Evolutionary conservation across 2,113 vertebrate species (phyloP).

Genomic region (Mystacornis crossleyi): DNA sequence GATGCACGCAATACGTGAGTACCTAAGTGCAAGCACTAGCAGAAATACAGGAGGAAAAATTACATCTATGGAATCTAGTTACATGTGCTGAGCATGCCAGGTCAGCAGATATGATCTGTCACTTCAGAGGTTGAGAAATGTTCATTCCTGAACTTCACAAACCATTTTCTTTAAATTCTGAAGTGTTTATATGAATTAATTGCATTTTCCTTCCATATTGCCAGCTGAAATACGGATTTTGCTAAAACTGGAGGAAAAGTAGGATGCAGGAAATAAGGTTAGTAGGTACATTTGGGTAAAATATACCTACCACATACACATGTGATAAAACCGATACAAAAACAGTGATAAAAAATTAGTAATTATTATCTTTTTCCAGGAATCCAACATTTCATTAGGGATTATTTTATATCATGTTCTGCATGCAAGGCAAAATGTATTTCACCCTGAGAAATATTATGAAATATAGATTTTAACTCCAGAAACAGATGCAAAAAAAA

Average conservation of each 20-base stretch:
- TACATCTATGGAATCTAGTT: neutral
- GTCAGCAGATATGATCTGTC: neutral
- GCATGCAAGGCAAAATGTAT: neutral
- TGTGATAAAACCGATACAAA: neutral
- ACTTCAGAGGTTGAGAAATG: neutral
- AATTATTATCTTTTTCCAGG: neutral
- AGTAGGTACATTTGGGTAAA: neutral
- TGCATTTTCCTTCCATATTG: neutral
- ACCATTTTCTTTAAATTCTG: neutral
- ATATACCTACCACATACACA: neutral
- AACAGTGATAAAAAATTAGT: neutral
- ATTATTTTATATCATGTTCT: neutral
- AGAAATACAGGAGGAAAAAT: neutral
- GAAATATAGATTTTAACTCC: neutral
- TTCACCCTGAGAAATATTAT: neutral
- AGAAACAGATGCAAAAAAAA: neutral
- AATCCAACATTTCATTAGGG: neutral
- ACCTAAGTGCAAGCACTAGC: neutral
- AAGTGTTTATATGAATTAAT: neutral
- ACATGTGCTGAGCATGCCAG: neutral
- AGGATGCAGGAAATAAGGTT: neutral
- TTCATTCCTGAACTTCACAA: neutral
- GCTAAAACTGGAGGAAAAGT: neutral
- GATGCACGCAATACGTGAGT: neutral
- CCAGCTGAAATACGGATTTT: neutral